A percentile compares a stretch with the other conserved stretches of the same genome.
Evolutionary conservation across 2,797 vertebrate species (phyloP).

Genomic region (Microchirus variegatus): DNA sequence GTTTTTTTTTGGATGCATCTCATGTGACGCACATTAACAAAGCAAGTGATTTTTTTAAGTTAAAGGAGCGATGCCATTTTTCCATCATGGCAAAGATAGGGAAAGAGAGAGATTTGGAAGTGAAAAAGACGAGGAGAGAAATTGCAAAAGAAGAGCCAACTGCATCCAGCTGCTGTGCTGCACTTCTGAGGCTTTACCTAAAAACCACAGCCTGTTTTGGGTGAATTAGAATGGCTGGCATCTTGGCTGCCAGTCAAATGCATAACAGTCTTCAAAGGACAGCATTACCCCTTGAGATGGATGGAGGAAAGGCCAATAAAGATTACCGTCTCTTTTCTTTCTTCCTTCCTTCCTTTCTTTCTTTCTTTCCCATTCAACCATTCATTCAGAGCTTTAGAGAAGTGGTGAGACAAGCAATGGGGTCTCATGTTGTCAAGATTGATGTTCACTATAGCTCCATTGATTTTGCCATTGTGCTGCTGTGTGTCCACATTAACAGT

Average conservation of each 20-base stretch:
- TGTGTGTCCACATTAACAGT: conserved; percentile 86
- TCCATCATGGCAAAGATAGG: conserved; percentile 22
- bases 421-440: conserved; percentile 80
- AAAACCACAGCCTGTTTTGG: conserved; percentile 63
- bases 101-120: conserved; percentile 30
- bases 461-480: conserved; percentile 86
- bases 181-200: conserved; percentile 70
- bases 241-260: conserved; percentile 65
- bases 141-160: conserved; percentile 51
- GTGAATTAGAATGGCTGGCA: conserved; percentile 63
- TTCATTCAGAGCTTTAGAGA: conserved; percentile 64
- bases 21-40: conserved; percentile 46
- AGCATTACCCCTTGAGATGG: conserved; percentile 59
- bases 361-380: conserved; percentile 25
- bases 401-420: conserved; percentile 65
- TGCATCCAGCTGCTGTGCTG: conserved; percentile 57
- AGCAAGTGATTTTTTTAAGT: conserved; percentile 51
- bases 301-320: conserved; percentile 62
- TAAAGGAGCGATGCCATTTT: conserved; percentile 30
- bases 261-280: conserved; percentile 68
- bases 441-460: conserved; percentile 84
- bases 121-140: conserved; percentile 31
- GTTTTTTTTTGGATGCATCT: conserved; percentile 45
- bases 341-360: conserved; percentile 10
- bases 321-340: conserved; percentile 44